Evolutionary conservation across 2,797 vertebrate genomes (phyloP).

Genomic region (Myotis planiceps): DNA sequence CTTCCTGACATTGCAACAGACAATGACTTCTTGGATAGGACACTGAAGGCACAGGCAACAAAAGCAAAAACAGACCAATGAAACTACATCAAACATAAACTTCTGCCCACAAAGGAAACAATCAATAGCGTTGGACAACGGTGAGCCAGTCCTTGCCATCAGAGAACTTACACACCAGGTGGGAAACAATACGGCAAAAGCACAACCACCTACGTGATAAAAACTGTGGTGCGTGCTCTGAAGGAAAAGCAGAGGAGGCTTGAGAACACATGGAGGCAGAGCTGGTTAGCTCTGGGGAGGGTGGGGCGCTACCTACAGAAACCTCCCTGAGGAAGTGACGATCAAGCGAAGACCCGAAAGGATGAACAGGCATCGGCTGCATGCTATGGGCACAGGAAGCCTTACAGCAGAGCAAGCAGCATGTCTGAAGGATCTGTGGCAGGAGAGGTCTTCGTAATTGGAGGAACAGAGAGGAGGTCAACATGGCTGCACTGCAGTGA

Average conservation of each 20-base stretch:
- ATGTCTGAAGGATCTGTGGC: not conserved
- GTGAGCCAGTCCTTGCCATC: not conserved
- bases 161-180: not conserved
- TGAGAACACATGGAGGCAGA: not conserved
- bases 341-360: not conserved
- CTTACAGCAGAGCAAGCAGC: not conserved
- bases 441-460: not conserved
- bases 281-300: not conserved
- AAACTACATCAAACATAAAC: not conserved
- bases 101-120: not conserved
- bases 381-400: not conserved
- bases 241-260: not conserved
- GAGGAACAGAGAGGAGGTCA: slow-evolving; percentile 43
- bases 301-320: not conserved
- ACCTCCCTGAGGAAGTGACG: not conserved
- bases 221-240: not conserved
- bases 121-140: not conserved
- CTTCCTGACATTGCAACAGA: not conserved
- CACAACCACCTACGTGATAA: not conserved
- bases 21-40: not conserved
- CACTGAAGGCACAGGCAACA: not conserved
- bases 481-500: not conserved
- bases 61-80: not conserved
- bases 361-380: not conserved
- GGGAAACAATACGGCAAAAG: not conserved